phyloP scores from a whole-genome alignment of 2,113 vertebrate species.

The Halichoeres trimaculatus region DNA sequence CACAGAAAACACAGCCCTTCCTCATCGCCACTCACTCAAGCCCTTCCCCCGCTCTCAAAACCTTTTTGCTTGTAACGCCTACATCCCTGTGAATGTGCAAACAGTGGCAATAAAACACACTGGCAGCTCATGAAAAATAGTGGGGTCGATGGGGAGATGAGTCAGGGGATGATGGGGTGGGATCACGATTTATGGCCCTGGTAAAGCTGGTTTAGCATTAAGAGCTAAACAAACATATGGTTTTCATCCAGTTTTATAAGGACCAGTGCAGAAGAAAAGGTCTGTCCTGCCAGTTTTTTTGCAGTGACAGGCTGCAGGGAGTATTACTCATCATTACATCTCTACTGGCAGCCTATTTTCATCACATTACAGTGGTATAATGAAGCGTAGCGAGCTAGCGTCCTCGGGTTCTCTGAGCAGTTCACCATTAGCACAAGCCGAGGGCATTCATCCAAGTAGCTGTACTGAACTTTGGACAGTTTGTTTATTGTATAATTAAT shows the following conservation, averaged over 20 bases:
- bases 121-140: slow-evolving; percentile 63
- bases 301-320: slow-evolving; percentile 59
- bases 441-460: slow-evolving; percentile 58
- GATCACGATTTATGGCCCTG: slow-evolving; percentile 48
- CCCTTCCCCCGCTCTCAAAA: slow-evolving; percentile 41
- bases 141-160: slow-evolving; percentile 30
- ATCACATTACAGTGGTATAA: slow-evolving; percentile 77
- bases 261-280: slow-evolving; percentile 35
- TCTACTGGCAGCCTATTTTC: slow-evolving; percentile 78
- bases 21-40: slow-evolving; percentile 38
- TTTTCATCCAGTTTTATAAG: slow-evolving; percentile 37
- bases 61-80: slow-evolving; percentile 52
- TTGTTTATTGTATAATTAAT: slow-evolving; percentile 66
- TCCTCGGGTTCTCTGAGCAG: slow-evolving; percentile 62
- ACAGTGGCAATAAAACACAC: slow-evolving; percentile 60
- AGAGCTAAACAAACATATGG: slow-evolving; percentile 63
- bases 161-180: slow-evolving; percentile 25
- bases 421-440: slow-evolving; percentile 64
- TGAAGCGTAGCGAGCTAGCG: slow-evolving; percentile 63
- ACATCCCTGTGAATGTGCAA: slow-evolving; percentile 53
- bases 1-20: slow-evolving; percentile 64
- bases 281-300: slow-evolving; percentile 64
- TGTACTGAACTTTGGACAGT: slow-evolving; percentile 65
- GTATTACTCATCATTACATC: slow-evolving; percentile 81
- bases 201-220: slow-evolving; percentile 43